These are phyloP conservation scores for Triops longicaudatus DNA, from an alignment of 1,140 invertebrate genomes.

Conservation along the genomic window DNA sequence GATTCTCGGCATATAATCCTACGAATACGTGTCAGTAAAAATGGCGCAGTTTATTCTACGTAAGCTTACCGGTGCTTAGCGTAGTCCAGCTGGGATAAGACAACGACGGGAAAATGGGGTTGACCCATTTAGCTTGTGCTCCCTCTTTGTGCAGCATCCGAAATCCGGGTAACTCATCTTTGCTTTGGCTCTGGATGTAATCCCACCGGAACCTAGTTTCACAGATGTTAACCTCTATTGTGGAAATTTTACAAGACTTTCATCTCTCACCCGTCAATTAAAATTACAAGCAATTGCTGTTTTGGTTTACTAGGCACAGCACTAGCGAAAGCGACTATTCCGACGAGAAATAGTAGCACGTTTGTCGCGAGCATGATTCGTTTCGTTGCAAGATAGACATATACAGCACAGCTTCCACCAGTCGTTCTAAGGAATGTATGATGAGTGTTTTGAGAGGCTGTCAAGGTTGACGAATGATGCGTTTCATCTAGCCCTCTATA, in stretches of 20 bases:
- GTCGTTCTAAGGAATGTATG: background rate
- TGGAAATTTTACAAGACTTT: background rate
- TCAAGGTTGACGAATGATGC: background rate
- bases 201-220: constrained; percentile 37
- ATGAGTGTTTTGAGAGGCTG: background rate
- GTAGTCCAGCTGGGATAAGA: constrained; percentile 38
- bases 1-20: constrained; percentile 30
- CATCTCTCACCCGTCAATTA: constrained; percentile 24
- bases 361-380: background rate
- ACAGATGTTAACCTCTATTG: constrained; percentile 34
- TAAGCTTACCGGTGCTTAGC: constrained; percentile 33
- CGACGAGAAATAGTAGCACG: background rate
- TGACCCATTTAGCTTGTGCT: constrained; percentile 36
- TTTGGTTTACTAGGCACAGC: constrained; percentile 17
- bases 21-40: background rate
- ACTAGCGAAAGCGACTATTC: background rate
- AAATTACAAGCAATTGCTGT: constrained; percentile 25
- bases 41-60: background rate
- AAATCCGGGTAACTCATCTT: constrained; percentile 34
- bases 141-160: constrained; percentile 36
- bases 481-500: background rate
- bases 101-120: constrained; percentile 36
- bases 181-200: constrained; percentile 35
- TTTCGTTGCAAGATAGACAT: background rate
- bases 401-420: background rate